A percentile compares a stretch with the other conserved stretches of the same genome.
These are phyloP conservation scores for Trachymyrmex cornetzi DNA, from an alignment of 1,140 invertebrate genomes.

Conservation along the genomic window DNA sequence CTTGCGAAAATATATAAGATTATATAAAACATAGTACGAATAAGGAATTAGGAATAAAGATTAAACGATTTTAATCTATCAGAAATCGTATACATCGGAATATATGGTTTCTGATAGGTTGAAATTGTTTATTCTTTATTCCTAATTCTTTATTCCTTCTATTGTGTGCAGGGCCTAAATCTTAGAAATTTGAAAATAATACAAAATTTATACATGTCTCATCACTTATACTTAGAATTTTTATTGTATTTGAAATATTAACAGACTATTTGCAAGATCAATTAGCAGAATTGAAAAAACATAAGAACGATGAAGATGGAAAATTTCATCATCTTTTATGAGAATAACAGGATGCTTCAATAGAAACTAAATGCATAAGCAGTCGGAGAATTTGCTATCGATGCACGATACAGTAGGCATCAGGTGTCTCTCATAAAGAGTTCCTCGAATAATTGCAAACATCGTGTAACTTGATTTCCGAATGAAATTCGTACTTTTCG, in stretches of 20 bases:
- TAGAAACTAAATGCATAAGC: constrained; percentile 44
- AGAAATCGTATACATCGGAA: too few species aligned
- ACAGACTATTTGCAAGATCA: background rate
- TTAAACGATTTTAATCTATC: too few species aligned
- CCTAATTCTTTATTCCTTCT: too few species aligned
- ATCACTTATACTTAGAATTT: background rate
- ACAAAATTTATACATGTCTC: background rate
- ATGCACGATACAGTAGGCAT: background rate
- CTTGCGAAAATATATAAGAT: background rate
- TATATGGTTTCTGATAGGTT: too few species aligned
- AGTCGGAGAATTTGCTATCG: constrained; percentile 51
- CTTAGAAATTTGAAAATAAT: background rate
- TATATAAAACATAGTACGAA: background rate
- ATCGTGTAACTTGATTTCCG: constrained; percentile 30
- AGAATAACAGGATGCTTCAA: constrained; percentile 18
- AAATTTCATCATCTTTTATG: constrained; percentile 69
- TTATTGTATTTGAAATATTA: background rate
- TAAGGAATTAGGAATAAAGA: too few species aligned
- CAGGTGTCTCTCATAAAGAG: background rate
- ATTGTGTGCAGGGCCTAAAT: too few species aligned
- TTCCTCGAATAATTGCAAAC: constrained; percentile 40
- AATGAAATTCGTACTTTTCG: background rate
- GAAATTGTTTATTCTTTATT: too few species aligned
- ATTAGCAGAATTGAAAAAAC: constrained; percentile 33
- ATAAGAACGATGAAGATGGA: constrained; percentile 20